Percentiles rank a stretch among this genome's conserved stretches.
Conservation (phyloP, 92 coral and sea anemone species). For the Porites rus region DNA sequence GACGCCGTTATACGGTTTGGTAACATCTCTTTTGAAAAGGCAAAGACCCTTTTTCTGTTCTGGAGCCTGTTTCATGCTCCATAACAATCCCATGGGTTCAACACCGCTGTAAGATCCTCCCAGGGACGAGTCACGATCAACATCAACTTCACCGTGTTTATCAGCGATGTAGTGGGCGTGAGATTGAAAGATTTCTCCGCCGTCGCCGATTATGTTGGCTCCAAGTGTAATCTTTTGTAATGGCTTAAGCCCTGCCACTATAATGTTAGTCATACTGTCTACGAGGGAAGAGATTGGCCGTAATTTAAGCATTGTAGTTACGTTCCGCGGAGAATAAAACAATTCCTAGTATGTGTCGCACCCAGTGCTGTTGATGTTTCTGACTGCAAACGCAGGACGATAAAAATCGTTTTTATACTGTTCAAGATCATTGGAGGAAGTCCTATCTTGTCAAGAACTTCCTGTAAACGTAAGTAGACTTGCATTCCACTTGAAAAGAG, state of each 20-base stretch:
- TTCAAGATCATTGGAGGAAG: too few species aligned
- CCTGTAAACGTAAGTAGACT: too few species aligned
- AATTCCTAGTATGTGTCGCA: too few species aligned
- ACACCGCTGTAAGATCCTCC: conserved; percentile 35
- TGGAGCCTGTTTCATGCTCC: conserved; percentile 48
- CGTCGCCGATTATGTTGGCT: not conserved
- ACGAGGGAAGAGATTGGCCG: conserved; percentile 5
- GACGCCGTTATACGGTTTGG: conserved; percentile 40
- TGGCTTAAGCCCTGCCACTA: not conserved
- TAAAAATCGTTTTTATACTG: too few species aligned
- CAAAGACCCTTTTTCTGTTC: conserved; percentile 31
- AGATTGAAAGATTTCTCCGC: conserved; percentile 1
- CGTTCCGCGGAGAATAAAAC: too few species aligned
- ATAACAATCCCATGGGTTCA: conserved; percentile 52
- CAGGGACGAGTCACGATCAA: not conserved
- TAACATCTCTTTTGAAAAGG: conserved; percentile 46
- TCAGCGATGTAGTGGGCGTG: conserved; percentile 15
- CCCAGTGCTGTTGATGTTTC: too few species aligned
- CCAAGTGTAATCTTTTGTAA: conserved; percentile 2
- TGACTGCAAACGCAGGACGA: too few species aligned
- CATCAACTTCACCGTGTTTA: conserved; percentile 11
- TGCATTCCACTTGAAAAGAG: too few species aligned
- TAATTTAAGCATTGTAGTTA: not conserved
- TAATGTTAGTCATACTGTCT: conserved; percentile 8
- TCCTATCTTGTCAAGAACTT: too few species aligned